Evolutionary conservation across 1,140 invertebrate species (phyloP).

Genomic region (Tetramorium alpestre): DNA sequence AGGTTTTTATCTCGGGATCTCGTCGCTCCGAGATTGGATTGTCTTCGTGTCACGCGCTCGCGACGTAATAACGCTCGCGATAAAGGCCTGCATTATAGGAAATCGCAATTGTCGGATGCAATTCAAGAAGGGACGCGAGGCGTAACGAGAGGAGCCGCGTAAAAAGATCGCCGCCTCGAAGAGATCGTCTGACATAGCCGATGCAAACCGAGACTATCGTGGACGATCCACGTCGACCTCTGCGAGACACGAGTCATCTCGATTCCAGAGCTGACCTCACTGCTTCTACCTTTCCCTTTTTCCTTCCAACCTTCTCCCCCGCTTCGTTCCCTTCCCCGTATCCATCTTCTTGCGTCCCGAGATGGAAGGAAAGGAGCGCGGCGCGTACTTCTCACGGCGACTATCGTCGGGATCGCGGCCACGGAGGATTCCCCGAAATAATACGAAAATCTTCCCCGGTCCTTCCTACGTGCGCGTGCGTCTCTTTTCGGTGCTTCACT

Average conservation of each 20-base stretch:
- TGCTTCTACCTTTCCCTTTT: slow-evolving; percentile 1
- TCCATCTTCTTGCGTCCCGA: slow-evolving; percentile 34
- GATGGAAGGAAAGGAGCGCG: slow-evolving; percentile 52
- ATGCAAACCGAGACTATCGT: slow-evolving; percentile 33
- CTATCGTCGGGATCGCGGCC: slow-evolving; percentile 65
- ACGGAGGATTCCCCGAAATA: slow-evolving; percentile 68
- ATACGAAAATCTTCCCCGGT: slow-evolving; percentile 66
- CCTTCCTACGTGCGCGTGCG: slow-evolving; percentile 20
- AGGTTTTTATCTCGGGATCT: neutral
- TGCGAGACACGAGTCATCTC: slow-evolving; percentile 69
- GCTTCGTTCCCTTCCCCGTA: slow-evolving; percentile 8
- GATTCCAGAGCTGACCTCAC: slow-evolving; percentile 64
- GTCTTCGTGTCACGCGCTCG: slow-evolving; percentile 6
- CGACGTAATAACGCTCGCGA: neutral
- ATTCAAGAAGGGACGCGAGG: neutral
- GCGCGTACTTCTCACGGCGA: slow-evolving; percentile 5
- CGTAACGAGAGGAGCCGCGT: slow-evolving; percentile 15
- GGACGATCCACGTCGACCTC: slow-evolving; percentile 48
- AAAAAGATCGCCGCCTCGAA: slow-evolving; percentile 8
- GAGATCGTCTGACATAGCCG: neutral
- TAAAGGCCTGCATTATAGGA: neutral
- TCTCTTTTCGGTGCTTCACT: neutral
- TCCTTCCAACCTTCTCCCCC: neutral
- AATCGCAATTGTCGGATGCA: neutral
- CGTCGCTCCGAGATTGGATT: neutral